Base-by-base conservation (phyloP, 2,888 invertebrate species). In the Eupithecia subumbrata region DNA sequence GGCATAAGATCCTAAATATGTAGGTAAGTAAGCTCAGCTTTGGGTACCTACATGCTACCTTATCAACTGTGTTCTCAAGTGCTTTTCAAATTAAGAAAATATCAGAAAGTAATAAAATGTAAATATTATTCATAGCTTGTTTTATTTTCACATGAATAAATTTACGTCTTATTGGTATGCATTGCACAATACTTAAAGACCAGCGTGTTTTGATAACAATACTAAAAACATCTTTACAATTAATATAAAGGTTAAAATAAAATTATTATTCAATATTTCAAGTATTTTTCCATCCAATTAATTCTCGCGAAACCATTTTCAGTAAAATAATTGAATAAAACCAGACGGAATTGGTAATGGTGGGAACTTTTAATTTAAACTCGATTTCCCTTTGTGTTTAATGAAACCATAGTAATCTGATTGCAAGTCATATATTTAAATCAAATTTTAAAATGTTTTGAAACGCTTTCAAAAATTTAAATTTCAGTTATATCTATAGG, bases 81-180 rank as follows among this genome's bases (percentile, higher is more conserved):
- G 60, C 1, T 45, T 45, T 45, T 5, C 14, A 63, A 63, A 63
- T 63, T 16, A 30, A 0, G 11, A 18, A 63, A 16, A 30, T 25
- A 63, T 63, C 16, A 63, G 7, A 63, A 12, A 43, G 67, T 40
- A 67, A 67, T 67, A n/a, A 67, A 67, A 67, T 67, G 67, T 67
- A n/a, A 67, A 67, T 67, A 67, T 67, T 43, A 67, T 67, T 67
- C 67, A 67, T 67, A 43, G 67, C 43, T 67, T 40, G 37, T 67
- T 30, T 67, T 67, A 43, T 67, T 67, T 67, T 67, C 37, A 43
- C 12, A 67, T 67, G 40, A 67, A 67, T 67, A 67, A 37, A 22
- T 56, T 67, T 43, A 40, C 43, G 37, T 30, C 9, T 12, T 67
- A 67, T 40, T 67, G 40, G 4, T 67, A 43, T 67, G 37, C 67